Evolutionary conservation across 2,113 vertebrate species (phyloP).

Genomic region (Ceyx margarethae): DNA sequence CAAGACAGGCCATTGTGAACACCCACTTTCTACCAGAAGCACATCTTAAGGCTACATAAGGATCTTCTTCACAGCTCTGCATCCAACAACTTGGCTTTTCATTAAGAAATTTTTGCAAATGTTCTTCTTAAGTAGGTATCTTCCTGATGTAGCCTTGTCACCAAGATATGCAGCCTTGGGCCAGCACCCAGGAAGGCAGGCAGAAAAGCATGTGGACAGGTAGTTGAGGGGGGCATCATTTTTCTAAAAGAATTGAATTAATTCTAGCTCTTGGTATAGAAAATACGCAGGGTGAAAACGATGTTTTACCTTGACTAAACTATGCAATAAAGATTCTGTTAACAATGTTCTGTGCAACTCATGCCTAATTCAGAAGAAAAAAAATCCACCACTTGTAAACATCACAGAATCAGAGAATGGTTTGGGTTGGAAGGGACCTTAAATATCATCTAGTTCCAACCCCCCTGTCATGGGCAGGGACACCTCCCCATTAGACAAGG

Average conservation of each 20-base stretch:
- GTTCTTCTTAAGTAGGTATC: neutral
- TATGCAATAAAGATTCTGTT: neutral
- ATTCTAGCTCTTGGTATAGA: neutral
- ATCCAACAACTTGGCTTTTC: neutral
- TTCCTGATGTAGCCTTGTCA: neutral
- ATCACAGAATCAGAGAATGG: too few relatives aligned
- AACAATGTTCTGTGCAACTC: neutral
- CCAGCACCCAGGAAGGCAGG: neutral
- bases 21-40: neutral
- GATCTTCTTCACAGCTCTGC: neutral
- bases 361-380: neutral
- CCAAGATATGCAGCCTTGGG: neutral
- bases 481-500: too few relatives aligned
- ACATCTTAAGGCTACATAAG: fast-evolving
- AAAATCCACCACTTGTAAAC: neutral
- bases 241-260: neutral
- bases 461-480: too few relatives aligned
- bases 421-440: too few relatives aligned
- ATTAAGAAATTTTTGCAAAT: neutral
- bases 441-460: too few relatives aligned
- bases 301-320: neutral
- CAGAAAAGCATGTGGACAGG: neutral
- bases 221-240: neutral
- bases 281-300: neutral
- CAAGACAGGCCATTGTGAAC: neutral